Conservation (phyloP, 2,113 vertebrate genomes). For the Megaceryle maxima region DNA sequence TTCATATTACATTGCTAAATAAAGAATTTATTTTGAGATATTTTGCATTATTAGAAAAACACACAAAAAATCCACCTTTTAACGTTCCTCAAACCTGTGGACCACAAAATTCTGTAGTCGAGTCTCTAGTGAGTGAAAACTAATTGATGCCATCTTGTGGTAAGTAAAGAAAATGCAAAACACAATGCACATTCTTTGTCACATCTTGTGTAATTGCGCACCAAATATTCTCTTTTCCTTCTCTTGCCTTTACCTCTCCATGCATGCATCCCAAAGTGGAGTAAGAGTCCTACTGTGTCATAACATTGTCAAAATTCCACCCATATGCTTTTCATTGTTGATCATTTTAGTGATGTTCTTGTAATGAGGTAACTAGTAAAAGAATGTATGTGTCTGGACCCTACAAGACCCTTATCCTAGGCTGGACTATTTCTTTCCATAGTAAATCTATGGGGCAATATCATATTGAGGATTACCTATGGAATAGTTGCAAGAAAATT, state of each 20-base stretch:
- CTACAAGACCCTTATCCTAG: background rate
- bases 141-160: constrained; percentile 73
- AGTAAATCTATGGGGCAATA: background rate
- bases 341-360: background rate
- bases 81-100: background rate
- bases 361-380: background rate
- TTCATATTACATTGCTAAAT: background rate
- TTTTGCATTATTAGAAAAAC: background rate
- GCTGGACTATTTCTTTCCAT: background rate
- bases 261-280: background rate
- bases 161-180: background rate
- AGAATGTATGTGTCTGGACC: background rate
- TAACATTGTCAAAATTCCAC: background rate
- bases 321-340: background rate
- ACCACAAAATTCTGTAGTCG: background rate
- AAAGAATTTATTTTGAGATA: background rate
- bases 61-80: accelerated
- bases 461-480: background rate
- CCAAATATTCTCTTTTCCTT: background rate
- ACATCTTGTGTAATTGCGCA: background rate
- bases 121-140: background rate
- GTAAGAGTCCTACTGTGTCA: background rate
- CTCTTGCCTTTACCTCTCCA: background rate
- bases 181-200: accelerated
- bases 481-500: background rate